Conservation (phyloP, 2,888 invertebrate genomes). For the Graphium colonna region DNA sequence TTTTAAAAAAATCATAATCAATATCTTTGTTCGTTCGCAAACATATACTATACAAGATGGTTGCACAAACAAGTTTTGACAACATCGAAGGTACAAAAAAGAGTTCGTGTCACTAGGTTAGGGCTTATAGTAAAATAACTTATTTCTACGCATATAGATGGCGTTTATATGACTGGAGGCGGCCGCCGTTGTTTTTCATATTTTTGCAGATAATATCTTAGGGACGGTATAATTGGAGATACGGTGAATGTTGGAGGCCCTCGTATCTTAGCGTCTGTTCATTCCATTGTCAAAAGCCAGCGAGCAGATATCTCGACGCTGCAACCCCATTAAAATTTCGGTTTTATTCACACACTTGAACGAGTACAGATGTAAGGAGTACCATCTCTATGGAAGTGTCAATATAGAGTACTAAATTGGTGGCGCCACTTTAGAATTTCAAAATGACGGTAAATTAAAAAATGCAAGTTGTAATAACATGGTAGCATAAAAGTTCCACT, state of each 20-base stretch:
- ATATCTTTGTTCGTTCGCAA: slow-evolving; percentile 60
- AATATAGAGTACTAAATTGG: slow-evolving; percentile 18
- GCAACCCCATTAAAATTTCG: slow-evolving; percentile 73
- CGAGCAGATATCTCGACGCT: slow-evolving; percentile 80
- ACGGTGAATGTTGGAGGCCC: slow-evolving; percentile 65
- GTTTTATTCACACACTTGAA: slow-evolving; percentile 58
- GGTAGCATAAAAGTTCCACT: no score
- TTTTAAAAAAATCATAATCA: slow-evolving; percentile 54
- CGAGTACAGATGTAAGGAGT: slow-evolving; percentile 38
- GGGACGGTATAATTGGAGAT: slow-evolving; percentile 75
- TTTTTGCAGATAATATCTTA: slow-evolving; percentile 40
- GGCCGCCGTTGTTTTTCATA: slow-evolving; percentile 31
- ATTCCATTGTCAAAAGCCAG: slow-evolving; percentile 78
- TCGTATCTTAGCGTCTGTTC: slow-evolving; percentile 61
- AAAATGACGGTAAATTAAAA: no score
- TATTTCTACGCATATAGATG: slow-evolving; percentile 64
- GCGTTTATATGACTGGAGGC: slow-evolving; percentile 66
- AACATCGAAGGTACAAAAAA: slow-evolving; percentile 72
- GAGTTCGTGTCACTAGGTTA: slow-evolving; percentile 58
- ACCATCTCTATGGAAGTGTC: slow-evolving; percentile 25
- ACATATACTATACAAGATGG: slow-evolving; percentile 71
- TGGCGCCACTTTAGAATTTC: neutral
- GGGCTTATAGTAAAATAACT: slow-evolving; percentile 65
- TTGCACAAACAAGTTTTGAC: slow-evolving; percentile 50
- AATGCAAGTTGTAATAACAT: no score